Evolutionary conservation across 2,113 vertebrate species (phyloP).

Genomic region (Baryphthengus martii): DNA sequence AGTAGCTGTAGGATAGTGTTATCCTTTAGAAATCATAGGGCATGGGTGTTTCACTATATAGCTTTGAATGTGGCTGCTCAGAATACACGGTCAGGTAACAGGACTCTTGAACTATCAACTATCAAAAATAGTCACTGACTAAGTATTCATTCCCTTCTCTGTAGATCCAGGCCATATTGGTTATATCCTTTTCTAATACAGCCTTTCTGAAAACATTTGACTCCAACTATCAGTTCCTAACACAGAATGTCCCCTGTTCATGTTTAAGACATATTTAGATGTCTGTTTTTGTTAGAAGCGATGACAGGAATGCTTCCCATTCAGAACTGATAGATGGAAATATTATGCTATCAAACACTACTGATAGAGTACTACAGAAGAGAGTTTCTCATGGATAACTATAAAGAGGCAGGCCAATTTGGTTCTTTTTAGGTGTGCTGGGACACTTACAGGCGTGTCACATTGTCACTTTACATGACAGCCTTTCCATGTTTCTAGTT

Average conservation of each 20-base stretch:
- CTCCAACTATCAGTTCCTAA: not conserved
- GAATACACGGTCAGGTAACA: not conserved
- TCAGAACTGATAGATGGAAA: not conserved
- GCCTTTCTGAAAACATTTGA: not conserved
- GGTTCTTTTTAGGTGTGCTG: not conserved
- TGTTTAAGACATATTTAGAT: not conserved
- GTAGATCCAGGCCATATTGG: not conserved
- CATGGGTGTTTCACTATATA: not conserved
- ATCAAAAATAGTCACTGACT: not conserved
- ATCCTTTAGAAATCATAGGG: not conserved
- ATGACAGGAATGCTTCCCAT: not conserved
- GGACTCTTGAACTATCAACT: not conserved
- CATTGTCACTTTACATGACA: not conserved
- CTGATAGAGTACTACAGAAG: not conserved
- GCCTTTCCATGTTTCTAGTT: not conserved
- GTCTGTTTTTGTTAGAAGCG: not conserved
- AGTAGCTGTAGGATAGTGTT: not conserved
- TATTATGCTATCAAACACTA: accelerated
- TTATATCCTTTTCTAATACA: not conserved
- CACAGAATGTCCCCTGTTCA: not conserved
- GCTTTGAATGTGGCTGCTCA: not conserved
- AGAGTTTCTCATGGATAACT: not conserved
- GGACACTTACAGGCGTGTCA: not conserved
- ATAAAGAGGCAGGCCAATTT: not conserved
- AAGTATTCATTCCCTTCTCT: not conserved